phyloP scores from a whole-genome alignment of 2,113 vertebrate species.

The Brienomyrus longianalis region DNA sequence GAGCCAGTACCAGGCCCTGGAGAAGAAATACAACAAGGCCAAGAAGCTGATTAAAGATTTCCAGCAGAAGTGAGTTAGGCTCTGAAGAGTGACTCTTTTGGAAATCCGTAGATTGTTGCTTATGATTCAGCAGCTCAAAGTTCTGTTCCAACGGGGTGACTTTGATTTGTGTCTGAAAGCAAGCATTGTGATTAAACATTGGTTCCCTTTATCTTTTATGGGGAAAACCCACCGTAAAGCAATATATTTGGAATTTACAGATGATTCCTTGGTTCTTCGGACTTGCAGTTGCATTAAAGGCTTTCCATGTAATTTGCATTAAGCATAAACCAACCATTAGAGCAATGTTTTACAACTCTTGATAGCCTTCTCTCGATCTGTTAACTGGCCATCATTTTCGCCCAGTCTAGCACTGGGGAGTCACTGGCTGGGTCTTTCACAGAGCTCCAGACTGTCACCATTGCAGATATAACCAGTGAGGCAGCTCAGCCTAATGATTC shows the following conservation, averaged over 20 bases:
- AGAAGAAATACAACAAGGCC: constrained; percentile 99
- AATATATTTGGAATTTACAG: background rate
- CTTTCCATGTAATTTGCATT: background rate
- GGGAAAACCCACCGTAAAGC: background rate
- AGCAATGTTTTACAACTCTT: background rate
- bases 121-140: background rate
- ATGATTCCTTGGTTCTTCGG: background rate
- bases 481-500: background rate
- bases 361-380: background rate
- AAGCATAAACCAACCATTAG: background rate
- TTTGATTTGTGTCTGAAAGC: background rate
- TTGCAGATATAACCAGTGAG: background rate
- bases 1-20: constrained; percentile 88
- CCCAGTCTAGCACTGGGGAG: background rate
- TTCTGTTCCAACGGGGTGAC: background rate
- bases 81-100: background rate
- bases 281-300: background rate
- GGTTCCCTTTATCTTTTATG: background rate
- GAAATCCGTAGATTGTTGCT: background rate
- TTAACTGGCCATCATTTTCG: background rate
- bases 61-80: constrained; percentile 85
- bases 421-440: background rate
- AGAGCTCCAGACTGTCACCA: background rate
- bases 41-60: constrained; percentile 99
- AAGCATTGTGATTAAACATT: background rate